Percentiles rank a stretch among this genome's conserved stretches.
These are phyloP conservation scores for Andrena cerasifolii DNA, from an alignment of 1,140 invertebrate species.

Conservation along the genomic window DNA sequence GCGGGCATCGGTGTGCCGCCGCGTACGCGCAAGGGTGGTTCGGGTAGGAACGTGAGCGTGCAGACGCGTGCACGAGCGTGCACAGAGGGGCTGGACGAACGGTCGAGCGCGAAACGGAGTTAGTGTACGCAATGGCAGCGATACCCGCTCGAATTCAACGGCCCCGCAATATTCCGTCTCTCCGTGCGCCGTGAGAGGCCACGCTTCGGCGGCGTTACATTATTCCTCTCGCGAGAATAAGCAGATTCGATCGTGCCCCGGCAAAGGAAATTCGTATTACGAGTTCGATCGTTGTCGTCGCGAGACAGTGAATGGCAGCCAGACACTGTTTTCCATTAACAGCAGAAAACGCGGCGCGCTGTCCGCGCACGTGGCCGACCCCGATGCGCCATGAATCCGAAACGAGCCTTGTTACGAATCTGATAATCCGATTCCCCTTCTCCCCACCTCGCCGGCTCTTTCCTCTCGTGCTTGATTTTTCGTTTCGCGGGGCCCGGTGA, in stretches of 20 bases:
- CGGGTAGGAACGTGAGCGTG: neutral
- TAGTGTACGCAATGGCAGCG: slow-evolving; percentile 26
- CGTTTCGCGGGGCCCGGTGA: neutral
- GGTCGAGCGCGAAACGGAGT: neutral
- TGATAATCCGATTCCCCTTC: slow-evolving; percentile 22
- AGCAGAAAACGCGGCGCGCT: slow-evolving; percentile 20
- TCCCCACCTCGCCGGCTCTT: too few species aligned
- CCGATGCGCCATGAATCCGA: slow-evolving; percentile 40
- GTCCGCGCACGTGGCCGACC: slow-evolving; percentile 19
- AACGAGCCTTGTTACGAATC: slow-evolving; percentile 18
- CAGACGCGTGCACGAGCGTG: neutral
- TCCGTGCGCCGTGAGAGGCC: neutral
- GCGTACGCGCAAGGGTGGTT: neutral
- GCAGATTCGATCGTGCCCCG: slow-evolving; percentile 60
- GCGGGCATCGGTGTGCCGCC: neutral
- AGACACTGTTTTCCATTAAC: slow-evolving; percentile 58
- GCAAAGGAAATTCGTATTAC: slow-evolving; percentile 68
- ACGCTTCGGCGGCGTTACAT: slow-evolving; percentile 49
- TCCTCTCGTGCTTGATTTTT: neutral
- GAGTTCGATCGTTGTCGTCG: slow-evolving; percentile 29
- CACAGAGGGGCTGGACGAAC: neutral
- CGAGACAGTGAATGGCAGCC: slow-evolving; percentile 56
- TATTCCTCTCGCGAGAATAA: slow-evolving; percentile 54
- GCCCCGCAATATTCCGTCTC: slow-evolving; percentile 50
- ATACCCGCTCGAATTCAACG: slow-evolving; percentile 44